phyloP scores from a whole-genome alignment of 2,888 invertebrate genomes.

The Torymus tubicola region DNA sequence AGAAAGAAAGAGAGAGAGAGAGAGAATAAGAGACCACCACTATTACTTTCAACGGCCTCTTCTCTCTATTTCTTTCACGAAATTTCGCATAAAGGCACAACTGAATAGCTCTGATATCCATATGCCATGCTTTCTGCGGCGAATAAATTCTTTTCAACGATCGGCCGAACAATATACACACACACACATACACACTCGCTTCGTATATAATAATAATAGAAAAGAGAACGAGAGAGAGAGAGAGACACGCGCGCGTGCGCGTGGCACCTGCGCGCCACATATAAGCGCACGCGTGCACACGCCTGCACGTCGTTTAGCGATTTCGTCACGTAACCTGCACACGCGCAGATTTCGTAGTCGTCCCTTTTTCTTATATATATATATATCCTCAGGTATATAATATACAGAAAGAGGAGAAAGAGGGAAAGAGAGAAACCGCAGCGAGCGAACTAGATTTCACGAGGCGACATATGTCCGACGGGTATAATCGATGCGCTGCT shows the following conservation, averaged over 20 bases:
- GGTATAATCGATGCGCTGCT: too few relatives aligned
- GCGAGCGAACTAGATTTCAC: constrained; percentile 7
- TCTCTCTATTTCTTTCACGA: neutral
- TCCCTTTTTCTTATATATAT: neutral
- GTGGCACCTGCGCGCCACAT: constrained; percentile 3
- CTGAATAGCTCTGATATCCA: constrained; percentile 29
- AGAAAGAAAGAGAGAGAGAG: too few relatives aligned
- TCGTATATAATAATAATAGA: too few relatives aligned
- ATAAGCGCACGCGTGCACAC: constrained; percentile 48
- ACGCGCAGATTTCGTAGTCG: constrained; percentile 60
- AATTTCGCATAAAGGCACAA: neutral
- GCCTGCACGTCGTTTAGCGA: constrained; percentile 65
- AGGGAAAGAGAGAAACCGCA: neutral
- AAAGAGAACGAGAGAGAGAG: too few relatives aligned
- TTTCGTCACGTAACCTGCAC: constrained; percentile 59
- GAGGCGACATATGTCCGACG: constrained; percentile 31
- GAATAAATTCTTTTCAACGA: too few relatives aligned
- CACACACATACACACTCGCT: too few relatives aligned
- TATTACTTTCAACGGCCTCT: constrained; percentile 3
- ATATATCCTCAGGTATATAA: too few relatives aligned
- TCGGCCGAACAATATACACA: too few relatives aligned
- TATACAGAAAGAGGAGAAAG: too few relatives aligned
- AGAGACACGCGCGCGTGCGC: too few relatives aligned
- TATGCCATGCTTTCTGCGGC: constrained; percentile 2
- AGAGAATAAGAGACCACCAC: neutral